phyloP scores from a whole-genome alignment of 1,140 invertebrate genomes.

The Drosophila virilis region DNA sequence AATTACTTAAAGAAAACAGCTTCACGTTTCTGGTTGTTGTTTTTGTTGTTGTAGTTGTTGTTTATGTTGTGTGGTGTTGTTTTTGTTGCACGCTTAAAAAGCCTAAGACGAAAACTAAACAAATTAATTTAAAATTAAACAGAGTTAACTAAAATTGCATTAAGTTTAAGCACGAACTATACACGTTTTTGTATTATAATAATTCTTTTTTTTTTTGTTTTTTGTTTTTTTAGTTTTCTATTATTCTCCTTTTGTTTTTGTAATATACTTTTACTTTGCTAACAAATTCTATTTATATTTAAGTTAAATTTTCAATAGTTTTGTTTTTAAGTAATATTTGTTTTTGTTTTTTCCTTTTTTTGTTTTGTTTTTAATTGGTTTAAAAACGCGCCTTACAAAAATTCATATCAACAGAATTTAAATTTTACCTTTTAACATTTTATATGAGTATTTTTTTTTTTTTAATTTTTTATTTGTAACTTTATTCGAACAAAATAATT shows the following conservation, averaged over 20 bases:
- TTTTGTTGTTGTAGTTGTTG: no score
- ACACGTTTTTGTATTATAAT: constrained; percentile 59
- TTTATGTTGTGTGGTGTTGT: constrained; percentile 38
- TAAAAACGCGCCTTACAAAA: constrained; percentile 71
- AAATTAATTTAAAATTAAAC: constrained; percentile 77
- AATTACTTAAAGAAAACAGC: constrained; percentile 82
- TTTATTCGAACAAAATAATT: constrained; percentile 58
- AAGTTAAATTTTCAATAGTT: constrained; percentile 77
- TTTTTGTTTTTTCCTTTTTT: constrained; percentile 35
- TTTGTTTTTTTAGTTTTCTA: constrained; percentile 61
- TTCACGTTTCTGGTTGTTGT: constrained; percentile 65
- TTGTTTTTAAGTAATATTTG: constrained; percentile 43
- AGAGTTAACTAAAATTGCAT: constrained; percentile 83
- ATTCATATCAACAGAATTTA: constrained; percentile 80
- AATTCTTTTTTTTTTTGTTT: constrained; percentile 10
- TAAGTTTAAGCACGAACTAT: constrained; percentile 77
- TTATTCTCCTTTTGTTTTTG: constrained; percentile 33
- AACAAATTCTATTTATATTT: constrained; percentile 81
- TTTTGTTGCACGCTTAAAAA: constrained; percentile 33
- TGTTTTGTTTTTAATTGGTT: constrained; percentile 67
- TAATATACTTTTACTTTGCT: constrained; percentile 72
- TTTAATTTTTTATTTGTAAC: constrained; percentile 10
- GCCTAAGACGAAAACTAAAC: constrained; percentile 63
- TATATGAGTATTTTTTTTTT: constrained; percentile 57
- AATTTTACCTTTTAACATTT: constrained; percentile 44